Conservation (phyloP, 1,140 invertebrate genomes). For the Hesperophylax magnus region DNA sequence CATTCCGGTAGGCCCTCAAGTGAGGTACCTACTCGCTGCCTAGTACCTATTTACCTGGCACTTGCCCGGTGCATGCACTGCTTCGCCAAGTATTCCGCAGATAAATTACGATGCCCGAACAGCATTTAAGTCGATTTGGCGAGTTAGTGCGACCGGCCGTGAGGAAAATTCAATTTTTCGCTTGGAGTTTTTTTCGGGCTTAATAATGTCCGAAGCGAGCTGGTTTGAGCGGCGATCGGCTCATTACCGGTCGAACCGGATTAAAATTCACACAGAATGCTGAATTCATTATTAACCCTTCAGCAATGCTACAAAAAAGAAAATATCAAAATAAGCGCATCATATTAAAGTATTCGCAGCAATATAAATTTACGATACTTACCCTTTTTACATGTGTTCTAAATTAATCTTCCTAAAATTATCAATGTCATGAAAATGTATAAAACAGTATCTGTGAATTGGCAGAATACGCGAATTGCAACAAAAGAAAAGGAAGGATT, state of each 20-base stretch:
- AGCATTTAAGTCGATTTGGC: constrained; percentile 55
- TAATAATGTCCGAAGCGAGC: constrained; percentile 14
- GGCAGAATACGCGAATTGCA: too few relatives aligned
- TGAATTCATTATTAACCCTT: constrained; percentile 3
- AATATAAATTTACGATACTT: too few relatives aligned
- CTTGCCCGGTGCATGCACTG: constrained; percentile 12
- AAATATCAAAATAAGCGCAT: too few relatives aligned
- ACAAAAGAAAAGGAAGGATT: too few relatives aligned
- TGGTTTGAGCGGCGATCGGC: constrained; percentile 2
- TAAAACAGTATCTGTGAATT: too few relatives aligned
- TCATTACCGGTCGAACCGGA: constrained; percentile 26
- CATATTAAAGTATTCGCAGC: too few relatives aligned
- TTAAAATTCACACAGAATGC: constrained; percentile 15
- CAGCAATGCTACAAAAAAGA: neutral
- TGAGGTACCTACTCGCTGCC: neutral
- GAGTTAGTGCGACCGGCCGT: constrained; percentile 54
- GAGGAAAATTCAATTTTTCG: constrained; percentile 57
- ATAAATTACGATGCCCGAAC: constrained; percentile 42
- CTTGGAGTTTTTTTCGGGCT: constrained; percentile 46
- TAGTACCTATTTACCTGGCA: neutral
- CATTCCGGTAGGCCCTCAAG: neutral
- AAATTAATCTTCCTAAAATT: too few relatives aligned
- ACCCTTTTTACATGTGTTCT: too few relatives aligned
- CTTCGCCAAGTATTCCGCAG: constrained; percentile 31
- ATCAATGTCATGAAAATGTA: too few relatives aligned